Evolutionary conservation across 1,140 invertebrate species (phyloP).

Genomic region (Bombus confusus): DNA sequence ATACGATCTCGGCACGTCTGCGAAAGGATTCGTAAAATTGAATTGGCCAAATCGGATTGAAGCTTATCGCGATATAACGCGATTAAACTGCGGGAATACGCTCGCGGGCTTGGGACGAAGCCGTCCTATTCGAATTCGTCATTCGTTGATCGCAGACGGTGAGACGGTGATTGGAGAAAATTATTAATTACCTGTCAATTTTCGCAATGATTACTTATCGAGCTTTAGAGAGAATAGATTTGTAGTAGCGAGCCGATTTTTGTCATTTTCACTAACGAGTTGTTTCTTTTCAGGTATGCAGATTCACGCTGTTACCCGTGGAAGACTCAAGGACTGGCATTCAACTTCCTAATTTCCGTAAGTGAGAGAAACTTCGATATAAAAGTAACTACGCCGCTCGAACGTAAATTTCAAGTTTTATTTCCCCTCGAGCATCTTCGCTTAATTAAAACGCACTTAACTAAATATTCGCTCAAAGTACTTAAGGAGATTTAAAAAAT

Average conservation of each 20-base stretch:
- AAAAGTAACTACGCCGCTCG: no score
- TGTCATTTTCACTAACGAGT: neutral
- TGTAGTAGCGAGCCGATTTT: neutral
- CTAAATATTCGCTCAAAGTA: neutral
- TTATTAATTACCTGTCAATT: neutral
- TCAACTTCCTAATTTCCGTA: neutral
- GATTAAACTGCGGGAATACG: constrained; percentile 55
- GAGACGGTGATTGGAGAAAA: neutral
- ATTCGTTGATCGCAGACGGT: neutral
- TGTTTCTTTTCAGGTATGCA: no score
- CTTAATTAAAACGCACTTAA: neutral
- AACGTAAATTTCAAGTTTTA: neutral
- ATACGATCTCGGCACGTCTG: neutral
- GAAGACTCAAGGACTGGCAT: no score
- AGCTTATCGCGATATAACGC: constrained; percentile 48
- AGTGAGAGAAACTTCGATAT: neutral
- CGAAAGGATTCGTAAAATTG: constrained; percentile 59
- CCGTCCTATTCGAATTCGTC: constrained; percentile 52
- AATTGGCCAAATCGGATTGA: constrained; percentile 60
- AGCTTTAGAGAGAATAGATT: neutral
- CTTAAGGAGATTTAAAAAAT: neutral
- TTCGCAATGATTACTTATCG: neutral
- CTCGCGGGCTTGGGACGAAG: constrained; percentile 4
- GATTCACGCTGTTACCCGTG: no score
- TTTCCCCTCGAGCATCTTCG: neutral